phyloP scores from a whole-genome alignment of 2,113 vertebrate genomes.

The Bagarius yarrelli region DNA sequence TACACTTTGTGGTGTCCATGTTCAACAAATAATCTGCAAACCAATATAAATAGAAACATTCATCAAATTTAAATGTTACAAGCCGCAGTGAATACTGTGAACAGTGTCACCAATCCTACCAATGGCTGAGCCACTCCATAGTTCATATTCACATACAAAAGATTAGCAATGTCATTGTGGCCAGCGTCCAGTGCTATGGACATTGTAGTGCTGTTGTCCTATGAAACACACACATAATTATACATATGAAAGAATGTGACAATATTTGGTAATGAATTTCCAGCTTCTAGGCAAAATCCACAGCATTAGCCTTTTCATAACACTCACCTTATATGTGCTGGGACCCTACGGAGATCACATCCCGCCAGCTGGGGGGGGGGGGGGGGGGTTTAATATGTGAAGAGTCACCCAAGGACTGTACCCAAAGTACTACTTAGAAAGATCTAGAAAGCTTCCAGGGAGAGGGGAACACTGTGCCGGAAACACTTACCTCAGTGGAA shows the following conservation, averaged over 20 bases:
- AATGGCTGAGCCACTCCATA: conserved; percentile 83
- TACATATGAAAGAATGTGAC: neutral
- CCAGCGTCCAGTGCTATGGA: conserved; percentile 94
- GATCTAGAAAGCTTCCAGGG: no score
- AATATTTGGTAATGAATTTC: neutral
- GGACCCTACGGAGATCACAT: no score
- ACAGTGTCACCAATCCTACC: conserved; percentile 67
- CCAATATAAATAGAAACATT: conserved; percentile 17
- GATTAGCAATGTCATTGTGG: conserved; percentile 92
- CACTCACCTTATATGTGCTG: no score
- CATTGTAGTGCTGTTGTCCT: conserved; percentile 95
- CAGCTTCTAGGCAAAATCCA: no score
- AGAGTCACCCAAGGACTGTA: no score
- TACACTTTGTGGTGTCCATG: conserved; percentile 73
- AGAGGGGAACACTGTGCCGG: no score
- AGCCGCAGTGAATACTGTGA: neutral
- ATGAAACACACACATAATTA: conserved; percentile 23
- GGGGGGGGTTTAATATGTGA: no score
- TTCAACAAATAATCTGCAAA: conserved; percentile 78
- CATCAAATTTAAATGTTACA: neutral
- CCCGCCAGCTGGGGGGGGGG: no score
- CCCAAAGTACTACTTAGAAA: no score
- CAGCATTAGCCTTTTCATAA: no score
- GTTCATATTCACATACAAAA: conserved; percentile 92
- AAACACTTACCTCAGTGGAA: no score